Evolutionary conservation across 1,140 invertebrate species (phyloP).

Genomic region (Drosophila rhopaloa): DNA sequence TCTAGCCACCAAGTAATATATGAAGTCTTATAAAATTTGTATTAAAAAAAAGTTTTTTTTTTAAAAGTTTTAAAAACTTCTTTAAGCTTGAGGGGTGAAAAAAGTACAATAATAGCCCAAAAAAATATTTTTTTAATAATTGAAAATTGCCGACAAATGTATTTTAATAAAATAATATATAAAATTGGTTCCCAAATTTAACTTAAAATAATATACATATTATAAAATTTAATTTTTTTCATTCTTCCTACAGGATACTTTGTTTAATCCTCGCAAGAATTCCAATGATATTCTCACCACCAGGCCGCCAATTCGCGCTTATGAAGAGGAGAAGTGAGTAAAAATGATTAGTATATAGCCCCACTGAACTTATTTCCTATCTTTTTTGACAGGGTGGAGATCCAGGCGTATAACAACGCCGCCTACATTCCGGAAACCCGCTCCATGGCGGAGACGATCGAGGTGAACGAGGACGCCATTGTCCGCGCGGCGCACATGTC

Average conservation of each 20-base stretch:
- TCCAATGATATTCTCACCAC: constrained; percentile 76
- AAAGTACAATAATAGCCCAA: no score
- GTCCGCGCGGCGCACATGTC: constrained; percentile 78
- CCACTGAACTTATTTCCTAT: not conserved
- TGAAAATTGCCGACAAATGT: no score
- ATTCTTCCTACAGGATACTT: constrained; percentile 56
- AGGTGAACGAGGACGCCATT: constrained; percentile 73
- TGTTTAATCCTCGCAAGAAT: constrained; percentile 78
- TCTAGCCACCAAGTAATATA: no score
- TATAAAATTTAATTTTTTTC: not conserved
- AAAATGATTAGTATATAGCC: not conserved
- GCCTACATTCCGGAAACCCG: constrained; percentile 66
- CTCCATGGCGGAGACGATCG: constrained; percentile 69
- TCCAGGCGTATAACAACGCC: constrained; percentile 64
- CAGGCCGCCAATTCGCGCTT: constrained; percentile 71
- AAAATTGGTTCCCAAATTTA: no score
- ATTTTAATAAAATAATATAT: no score
- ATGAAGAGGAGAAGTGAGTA: constrained; percentile 71
- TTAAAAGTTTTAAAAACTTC: no score
- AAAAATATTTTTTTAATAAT: no score
- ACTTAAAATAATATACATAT: no score
- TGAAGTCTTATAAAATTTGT: no score
- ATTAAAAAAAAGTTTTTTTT: no score
- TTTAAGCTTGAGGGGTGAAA: no score
- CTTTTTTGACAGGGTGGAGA: constrained; percentile 44